phyloP scores from a whole-genome alignment of 2,797 vertebrate species.

The Xiphorhynchus erythropygius region DNA sequence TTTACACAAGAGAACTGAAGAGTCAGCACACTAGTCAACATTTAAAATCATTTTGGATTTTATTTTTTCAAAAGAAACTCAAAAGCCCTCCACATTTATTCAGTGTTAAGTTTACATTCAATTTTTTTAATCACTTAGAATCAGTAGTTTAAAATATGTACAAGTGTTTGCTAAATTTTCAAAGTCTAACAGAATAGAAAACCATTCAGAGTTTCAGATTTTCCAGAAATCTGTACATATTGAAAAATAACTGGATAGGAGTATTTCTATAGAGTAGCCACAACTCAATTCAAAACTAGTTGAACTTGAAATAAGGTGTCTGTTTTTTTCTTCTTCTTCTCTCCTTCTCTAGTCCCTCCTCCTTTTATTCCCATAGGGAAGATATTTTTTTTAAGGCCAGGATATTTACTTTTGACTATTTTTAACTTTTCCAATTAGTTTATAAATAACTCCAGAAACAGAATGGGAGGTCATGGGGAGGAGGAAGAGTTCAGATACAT shows the following conservation, averaged over 20 bases:
- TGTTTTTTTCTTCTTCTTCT: not conserved
- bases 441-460: not conserved
- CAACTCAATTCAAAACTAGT: not conserved
- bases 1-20: not conserved
- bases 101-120: constrained; percentile 53
- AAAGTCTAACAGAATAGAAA: not conserved
- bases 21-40: not conserved
- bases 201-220: not conserved
- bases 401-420: not conserved
- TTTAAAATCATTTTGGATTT: not conserved
- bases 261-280: not conserved
- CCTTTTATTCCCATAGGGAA: not conserved
- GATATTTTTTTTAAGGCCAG: not conserved
- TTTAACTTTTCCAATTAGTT: not conserved
- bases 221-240: not conserved
- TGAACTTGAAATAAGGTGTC: not conserved
- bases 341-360: not conserved
- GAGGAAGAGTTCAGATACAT: not conserved
- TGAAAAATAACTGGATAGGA: not conserved
- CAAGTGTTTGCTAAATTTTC: not conserved
- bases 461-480: not conserved
- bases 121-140: constrained; percentile 17
- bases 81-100: not conserved
- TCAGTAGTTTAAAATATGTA: constrained; percentile 61
- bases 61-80: constrained; percentile 33